Base-by-base conservation (phyloP, 2,888 invertebrate species). In the Nipponacmea schrenckii region DNA sequence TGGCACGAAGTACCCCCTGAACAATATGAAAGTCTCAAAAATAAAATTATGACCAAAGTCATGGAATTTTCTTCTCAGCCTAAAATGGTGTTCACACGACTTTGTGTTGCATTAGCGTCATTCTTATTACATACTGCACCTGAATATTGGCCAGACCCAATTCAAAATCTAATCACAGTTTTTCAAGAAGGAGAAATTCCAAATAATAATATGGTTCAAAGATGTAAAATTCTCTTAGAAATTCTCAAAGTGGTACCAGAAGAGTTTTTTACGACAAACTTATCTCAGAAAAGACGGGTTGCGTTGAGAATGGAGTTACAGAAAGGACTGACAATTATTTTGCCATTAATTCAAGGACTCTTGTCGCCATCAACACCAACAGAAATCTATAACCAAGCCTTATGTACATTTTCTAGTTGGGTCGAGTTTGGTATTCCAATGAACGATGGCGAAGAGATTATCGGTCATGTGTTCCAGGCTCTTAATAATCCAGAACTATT, bases 1-100 rank as follows among this genome's bases (percentile, higher is more conserved):
- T 97, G 96, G 95, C 91, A 92, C 85, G 96, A 96, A 90, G 92
- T 97, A 39, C 96, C 96, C 12, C 91, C 91, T 67, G 93, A 93
- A 75, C 94, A 94, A 84, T 93, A 95, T 88, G 92, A 93, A 74
- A 92, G 92, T 77, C 90, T 97, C 4, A 93, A 93, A 84, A 93
- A 94, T 79, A 93, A 94, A 85, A 91, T 96, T 73, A 89, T 97
- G 17, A 93, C 94, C 85, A 92, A 93, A 68, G 92, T 95, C 70
- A 91, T 94, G 74, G 92, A 92, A 78, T 95, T 94, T 88, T 93
- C 94, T 24, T 92, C 92, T 85, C 95, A 95, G 17, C 95, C 95
- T 15, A 95, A 95, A 90, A 92, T 96, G 83, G 94, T 96, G 67
- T 91, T 95, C 45, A 95, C 95, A 85, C 92, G 95, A 83, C 91